Evolutionary conservation across 1,140 invertebrate genomes (phyloP).

Genomic region (Belonocnema kinseyi): DNA sequence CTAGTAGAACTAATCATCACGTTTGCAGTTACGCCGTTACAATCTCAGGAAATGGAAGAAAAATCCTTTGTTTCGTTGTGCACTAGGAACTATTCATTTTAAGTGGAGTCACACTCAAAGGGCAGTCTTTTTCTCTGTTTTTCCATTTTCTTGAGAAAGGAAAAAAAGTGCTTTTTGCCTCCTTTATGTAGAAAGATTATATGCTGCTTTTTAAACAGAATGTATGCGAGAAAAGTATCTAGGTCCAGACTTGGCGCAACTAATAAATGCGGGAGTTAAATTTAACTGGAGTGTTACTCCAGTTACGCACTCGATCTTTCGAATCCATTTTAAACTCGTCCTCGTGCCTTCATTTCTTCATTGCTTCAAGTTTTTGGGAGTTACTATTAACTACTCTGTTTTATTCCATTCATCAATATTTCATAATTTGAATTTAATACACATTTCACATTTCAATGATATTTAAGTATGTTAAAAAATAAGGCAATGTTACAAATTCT

Average conservation of each 20-base stretch:
- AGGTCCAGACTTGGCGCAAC: constrained; percentile 15
- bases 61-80: constrained; percentile 13
- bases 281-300: constrained; percentile 29
- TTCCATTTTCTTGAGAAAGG: not conserved
- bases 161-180: not conserved
- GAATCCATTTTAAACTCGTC: not conserved
- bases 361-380: too few relatives aligned
- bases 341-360: too few relatives aligned
- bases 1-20: constrained; percentile 22
- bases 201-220: not conserved
- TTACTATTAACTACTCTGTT: too few relatives aligned
- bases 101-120: not conserved
- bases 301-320: not conserved
- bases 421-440: too few relatives aligned
- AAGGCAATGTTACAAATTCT: too few relatives aligned
- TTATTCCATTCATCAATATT: too few relatives aligned
- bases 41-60: constrained; percentile 28
- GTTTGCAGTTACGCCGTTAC: constrained; percentile 20
- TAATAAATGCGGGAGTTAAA: constrained; percentile 30
- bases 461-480: too few relatives aligned
- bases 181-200: not conserved
- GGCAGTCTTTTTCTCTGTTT: not conserved
- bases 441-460: too few relatives aligned
- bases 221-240: not conserved
- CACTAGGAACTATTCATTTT: constrained; percentile 13